phyloP scores from a whole-genome alignment of 2,797 vertebrate species.

The Aldrovandia affinis region DNA sequence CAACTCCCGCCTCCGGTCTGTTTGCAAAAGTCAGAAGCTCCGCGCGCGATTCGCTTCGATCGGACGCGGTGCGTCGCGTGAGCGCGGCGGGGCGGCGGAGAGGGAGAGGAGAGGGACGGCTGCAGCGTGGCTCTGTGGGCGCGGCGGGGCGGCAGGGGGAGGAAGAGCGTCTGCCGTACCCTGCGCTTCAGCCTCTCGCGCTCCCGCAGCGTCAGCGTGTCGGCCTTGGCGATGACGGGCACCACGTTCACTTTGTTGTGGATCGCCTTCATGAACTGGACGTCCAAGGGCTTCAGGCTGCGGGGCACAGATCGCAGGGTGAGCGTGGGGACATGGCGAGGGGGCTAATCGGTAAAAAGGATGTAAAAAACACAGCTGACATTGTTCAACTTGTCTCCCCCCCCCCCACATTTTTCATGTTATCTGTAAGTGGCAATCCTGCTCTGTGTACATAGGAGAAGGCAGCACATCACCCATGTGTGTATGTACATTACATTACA shows the following conservation, averaged over 20 bases:
- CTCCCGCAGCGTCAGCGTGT: conserved; percentile 93
- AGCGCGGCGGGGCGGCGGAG: background rate
- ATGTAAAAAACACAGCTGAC: too few species aligned
- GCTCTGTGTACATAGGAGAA: too few species aligned
- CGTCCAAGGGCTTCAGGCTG: conserved; percentile 94
- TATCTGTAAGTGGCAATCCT: too few species aligned
- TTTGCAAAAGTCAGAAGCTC: background rate
- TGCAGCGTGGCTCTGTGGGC: too few species aligned
- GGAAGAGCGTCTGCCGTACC: conserved; percentile 69
- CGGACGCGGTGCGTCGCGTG: background rate
- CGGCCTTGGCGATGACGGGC: conserved; percentile 96
- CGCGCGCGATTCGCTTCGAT: background rate
- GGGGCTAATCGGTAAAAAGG: too few species aligned
- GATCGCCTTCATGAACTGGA: conserved; percentile 98
- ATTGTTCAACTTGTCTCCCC: too few species aligned
- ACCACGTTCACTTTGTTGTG: conserved; percentile 99
- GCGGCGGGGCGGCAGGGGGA: background rate
- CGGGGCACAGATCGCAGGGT: conserved; percentile 1
- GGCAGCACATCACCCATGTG: too few species aligned
- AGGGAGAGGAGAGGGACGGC: background rate
- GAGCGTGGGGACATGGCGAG: background rate
- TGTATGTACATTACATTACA: too few species aligned
- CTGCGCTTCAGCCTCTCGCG: conserved; percentile 93
- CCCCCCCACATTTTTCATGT: too few species aligned
- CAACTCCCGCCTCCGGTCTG: background rate